Percentiles rank a stretch among this genome's conserved stretches.
phyloP scores from a whole-genome alignment of 2,797 vertebrate species.

The Sebastes paucispinis region DNA sequence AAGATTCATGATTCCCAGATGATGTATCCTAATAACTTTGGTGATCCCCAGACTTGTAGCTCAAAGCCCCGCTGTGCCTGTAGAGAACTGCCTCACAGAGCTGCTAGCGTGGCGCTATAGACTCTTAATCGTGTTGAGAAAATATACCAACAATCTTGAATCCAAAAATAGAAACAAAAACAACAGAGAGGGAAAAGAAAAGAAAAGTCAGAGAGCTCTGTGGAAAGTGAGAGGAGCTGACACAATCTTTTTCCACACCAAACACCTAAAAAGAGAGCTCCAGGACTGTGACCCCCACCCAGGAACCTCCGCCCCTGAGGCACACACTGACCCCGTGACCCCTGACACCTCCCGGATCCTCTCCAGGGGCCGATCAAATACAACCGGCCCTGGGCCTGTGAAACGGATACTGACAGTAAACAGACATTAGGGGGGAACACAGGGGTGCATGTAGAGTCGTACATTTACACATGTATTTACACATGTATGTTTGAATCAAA shows the following conservation, averaged over 20 bases:
- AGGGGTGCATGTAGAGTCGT: not conserved
- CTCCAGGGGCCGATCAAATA: constrained; percentile 58
- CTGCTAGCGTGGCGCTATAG: not conserved
- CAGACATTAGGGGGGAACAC: constrained; percentile 19
- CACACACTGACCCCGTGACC: constrained; percentile 66
- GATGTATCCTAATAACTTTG: not conserved
- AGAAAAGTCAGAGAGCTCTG: not conserved
- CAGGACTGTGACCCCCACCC: constrained; percentile 10
- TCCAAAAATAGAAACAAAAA: constrained; percentile 19
- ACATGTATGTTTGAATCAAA: constrained; percentile 44
- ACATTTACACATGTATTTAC: constrained; percentile 11
- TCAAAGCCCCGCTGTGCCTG: not conserved
- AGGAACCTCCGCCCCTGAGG: constrained; percentile 40
- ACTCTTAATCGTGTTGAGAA: not conserved
- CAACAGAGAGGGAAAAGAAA: not conserved
- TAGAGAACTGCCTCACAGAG: not conserved
- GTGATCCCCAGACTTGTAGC: not conserved
- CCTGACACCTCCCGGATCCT: constrained; percentile 70
- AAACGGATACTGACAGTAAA: constrained; percentile 62
- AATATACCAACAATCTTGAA: constrained; percentile 2
- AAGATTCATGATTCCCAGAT: not conserved
- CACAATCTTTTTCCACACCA: constrained; percentile 21
- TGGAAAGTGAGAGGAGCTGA: constrained; percentile 51
- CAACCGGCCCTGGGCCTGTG: constrained; percentile 28
- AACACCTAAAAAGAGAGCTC: constrained; percentile 51